phyloP scores from a whole-genome alignment of 2,797 vertebrate genomes.

The Cebuella pygmaea region DNA sequence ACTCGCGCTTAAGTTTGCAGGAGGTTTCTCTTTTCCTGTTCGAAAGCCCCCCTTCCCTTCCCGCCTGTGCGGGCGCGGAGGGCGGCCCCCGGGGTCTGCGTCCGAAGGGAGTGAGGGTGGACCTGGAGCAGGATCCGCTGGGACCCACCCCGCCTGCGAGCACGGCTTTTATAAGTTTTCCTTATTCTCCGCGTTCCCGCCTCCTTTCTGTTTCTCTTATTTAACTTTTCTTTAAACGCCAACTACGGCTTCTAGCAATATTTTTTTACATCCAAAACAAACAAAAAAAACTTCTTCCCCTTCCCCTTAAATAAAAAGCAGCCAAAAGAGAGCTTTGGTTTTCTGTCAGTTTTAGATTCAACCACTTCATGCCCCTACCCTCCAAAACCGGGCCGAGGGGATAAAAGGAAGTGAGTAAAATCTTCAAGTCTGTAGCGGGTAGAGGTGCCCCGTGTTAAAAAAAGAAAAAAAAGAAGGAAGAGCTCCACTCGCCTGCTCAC shows the following conservation, averaged over 20 bases:
- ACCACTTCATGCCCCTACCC: not conserved
- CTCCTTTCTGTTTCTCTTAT: not conserved
- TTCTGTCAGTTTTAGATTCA: not conserved
- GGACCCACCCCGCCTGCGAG: not conserved
- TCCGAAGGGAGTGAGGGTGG: not conserved
- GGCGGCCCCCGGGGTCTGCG: not conserved
- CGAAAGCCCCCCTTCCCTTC: not conserved
- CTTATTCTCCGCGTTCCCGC: not conserved
- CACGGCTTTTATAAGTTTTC: not conserved
- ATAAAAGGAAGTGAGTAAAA: not conserved
- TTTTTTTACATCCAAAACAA: not conserved
- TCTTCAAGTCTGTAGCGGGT: not conserved
- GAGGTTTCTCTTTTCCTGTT: not conserved
- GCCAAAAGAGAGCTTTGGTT: not conserved
- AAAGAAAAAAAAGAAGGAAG: not conserved
- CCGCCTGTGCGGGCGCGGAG: not conserved
- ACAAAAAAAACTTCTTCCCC: not conserved
- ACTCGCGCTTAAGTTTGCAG: conserved; percentile 57
- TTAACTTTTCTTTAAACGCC: conserved; percentile 64
- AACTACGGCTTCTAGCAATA: not conserved
- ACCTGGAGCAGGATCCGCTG: not conserved
- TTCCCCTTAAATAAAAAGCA: not conserved
- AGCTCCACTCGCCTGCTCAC: not conserved
- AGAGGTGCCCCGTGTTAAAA: not conserved
- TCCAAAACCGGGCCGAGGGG: not conserved